Conservation (phyloP, 64 coral and sea anemone genomes). For the Acropora tenuis region DNA sequence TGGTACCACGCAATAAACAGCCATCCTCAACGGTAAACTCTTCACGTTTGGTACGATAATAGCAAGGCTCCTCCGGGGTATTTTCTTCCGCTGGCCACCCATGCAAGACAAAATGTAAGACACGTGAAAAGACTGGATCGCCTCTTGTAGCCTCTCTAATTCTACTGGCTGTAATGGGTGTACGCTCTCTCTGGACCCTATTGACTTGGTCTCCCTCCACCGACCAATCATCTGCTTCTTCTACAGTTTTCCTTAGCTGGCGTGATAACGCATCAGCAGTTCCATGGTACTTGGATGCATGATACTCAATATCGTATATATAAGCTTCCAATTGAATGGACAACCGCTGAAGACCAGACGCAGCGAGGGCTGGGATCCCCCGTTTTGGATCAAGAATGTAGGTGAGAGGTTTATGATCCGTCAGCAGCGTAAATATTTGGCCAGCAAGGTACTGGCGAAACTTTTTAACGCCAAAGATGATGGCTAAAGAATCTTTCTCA, state of each 20-base stretch:
- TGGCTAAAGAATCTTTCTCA: slow-evolving; percentile 61
- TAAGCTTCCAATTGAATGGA: slow-evolving; percentile 60
- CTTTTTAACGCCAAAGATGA: slow-evolving; percentile 74
- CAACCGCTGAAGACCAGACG: no score
- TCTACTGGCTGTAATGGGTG: slow-evolving; percentile 10
- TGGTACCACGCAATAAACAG: slow-evolving; percentile 43
- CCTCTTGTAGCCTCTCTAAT: slow-evolving; percentile 25
- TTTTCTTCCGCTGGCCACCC: slow-evolving; percentile 40
- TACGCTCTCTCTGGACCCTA: not conserved
- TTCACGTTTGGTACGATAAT: not conserved
- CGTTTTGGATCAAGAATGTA: slow-evolving; percentile 48
- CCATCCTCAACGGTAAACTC: slow-evolving; percentile 52
- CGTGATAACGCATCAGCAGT: slow-evolving; percentile 64
- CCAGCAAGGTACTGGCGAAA: slow-evolving; percentile 75
- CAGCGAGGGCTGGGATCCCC: slow-evolving; percentile 17
- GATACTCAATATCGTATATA: slow-evolving; percentile 57
- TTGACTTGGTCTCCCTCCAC: not conserved
- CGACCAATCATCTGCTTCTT: not conserved
- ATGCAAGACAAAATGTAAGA: not conserved
- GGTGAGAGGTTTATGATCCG: slow-evolving; percentile 56
- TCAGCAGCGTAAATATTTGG: not conserved
- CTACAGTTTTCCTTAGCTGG: slow-evolving; percentile 1
- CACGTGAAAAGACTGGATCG: slow-evolving; percentile 28
- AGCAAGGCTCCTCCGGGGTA: not conserved
- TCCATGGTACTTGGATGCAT: slow-evolving; percentile 36